Base-by-base conservation (phyloP, 2,113 vertebrate species). In the Oryzias celebensis region DNA sequence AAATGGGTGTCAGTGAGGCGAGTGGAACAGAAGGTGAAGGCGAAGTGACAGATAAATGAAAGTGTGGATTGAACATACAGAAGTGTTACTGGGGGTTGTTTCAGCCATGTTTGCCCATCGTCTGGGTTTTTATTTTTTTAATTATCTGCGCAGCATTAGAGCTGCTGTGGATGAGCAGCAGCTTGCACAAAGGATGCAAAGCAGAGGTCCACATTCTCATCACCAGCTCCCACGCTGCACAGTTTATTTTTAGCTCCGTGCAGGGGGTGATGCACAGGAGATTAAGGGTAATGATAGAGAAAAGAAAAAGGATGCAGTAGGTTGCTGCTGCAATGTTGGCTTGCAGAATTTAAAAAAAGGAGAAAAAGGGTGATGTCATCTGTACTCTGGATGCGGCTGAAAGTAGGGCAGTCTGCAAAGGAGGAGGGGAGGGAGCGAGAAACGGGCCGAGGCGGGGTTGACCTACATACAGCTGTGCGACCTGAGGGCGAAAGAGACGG, bases 381-480 rank as follows among this genome's bases (percentile, higher is more conserved):
- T 68, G 73, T 75, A 48, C 74, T 78, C 70, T 66, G 77, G 76
- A 82, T 88, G 73, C 78, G 86, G 81, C 87, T 83, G 89, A 90
- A 92, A 92, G 88, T 91, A 91, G 91, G 90, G 81, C 91, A 91
- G 84, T 76, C 75, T 78, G 85, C 81, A 51, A 60, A 75, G 79
- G 53, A 58, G 77, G 59, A 52, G 58, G 68, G 59, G 75, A 62
- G 70, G 64, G 65, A 45, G 70, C 46, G 68, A 51, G 76, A 20
- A 60, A 49, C 52, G 23, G 63, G 59, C 63, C 59, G 68, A 59
- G 79, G 85, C 20, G 73, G 84, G 62, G 81, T 58, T 91, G 92
- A 93, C 91, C 92, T 92, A 93, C 87, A 92, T 93, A 88, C 91
- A 91, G 86, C 89, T 91, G 89, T 88, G 86, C 72, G 62, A 89